Conservation (phyloP, 2,888 invertebrate species). For the Rhingia campestris region DNA sequence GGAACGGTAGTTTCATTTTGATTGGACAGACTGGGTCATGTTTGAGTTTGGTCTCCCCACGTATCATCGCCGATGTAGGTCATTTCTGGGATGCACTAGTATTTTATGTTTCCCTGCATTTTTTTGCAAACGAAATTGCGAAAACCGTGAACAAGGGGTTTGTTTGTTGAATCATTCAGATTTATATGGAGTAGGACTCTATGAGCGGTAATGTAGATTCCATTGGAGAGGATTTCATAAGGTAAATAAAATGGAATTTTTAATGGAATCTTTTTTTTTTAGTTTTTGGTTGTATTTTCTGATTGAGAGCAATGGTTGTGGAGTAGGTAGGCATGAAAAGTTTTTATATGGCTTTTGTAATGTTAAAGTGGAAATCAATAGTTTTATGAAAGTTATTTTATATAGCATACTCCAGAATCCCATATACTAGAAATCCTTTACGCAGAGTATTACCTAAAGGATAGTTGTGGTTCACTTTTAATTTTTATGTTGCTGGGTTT, state of each 20-base stretch:
- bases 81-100: constrained; percentile 27
- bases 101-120: constrained; percentile 22
- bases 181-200: constrained; percentile 15
- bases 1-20: constrained; percentile 54
- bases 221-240: constrained; percentile 15
- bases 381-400: no score
- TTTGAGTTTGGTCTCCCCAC: constrained; percentile 52
- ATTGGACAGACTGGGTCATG: constrained; percentile 55
- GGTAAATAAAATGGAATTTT: constrained; percentile 34
- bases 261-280: constrained; percentile 8
- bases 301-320: background rate
- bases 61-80: constrained; percentile 51
- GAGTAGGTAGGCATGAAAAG: no score
- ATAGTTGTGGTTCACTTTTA: no score
- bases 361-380: no score
- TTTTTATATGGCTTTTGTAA: no score
- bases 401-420: no score
- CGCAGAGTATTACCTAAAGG: no score
- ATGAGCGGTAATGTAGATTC: background rate
- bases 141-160: constrained; percentile 21
- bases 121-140: constrained; percentile 5
- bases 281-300: background rate
- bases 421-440: no score
- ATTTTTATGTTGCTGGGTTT: no score
- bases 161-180: constrained; percentile 53